These are phyloP conservation scores for Paracanthobrama guichenoti DNA, from an alignment of 2,113 vertebrate species.

Conservation along the genomic window DNA sequence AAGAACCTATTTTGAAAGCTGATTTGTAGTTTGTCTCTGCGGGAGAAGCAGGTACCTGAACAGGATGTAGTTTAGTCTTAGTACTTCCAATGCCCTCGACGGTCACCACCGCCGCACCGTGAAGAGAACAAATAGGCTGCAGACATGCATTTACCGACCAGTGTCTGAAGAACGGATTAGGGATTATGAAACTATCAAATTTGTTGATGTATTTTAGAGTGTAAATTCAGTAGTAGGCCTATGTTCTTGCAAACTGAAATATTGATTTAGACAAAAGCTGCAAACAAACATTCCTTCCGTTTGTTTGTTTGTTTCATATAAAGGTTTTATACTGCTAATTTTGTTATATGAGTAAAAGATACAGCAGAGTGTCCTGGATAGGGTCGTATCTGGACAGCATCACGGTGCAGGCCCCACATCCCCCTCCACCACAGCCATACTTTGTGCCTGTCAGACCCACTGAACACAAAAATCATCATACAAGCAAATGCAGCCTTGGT, in stretches of 20 bases:
- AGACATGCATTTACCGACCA: slow-evolving; percentile 80
- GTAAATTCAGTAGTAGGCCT: too few species aligned
- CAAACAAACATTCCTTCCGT: background rate
- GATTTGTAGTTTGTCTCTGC: background rate
- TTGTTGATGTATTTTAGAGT: background rate
- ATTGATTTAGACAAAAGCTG: background rate
- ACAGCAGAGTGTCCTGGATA: slow-evolving; percentile 75
- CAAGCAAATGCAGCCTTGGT: too few species aligned
- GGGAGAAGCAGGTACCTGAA: slow-evolving; percentile 72
- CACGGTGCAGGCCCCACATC: slow-evolving; percentile 83
- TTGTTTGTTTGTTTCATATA: background rate
- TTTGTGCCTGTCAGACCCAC: slow-evolving; percentile 79
- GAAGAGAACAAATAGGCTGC: slow-evolving; percentile 78
- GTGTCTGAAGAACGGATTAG: slow-evolving; percentile 74
- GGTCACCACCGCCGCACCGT: slow-evolving; percentile 79
- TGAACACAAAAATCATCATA: background rate
- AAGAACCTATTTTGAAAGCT: background rate
- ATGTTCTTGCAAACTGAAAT: too few species aligned
- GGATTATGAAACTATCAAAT: slow-evolving; percentile 41
- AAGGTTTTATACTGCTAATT: background rate
- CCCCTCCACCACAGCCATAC: slow-evolving; percentile 80
- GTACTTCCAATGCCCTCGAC: slow-evolving; percentile 83
- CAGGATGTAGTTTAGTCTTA: slow-evolving; percentile 79
- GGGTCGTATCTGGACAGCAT: slow-evolving; percentile 81
- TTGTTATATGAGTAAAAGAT: slow-evolving; percentile 70